A percentile compares a stretch with the other conserved stretches of the same genome.
phyloP scores from a whole-genome alignment of 2,888 invertebrate genomes.

The Drosophila engyochracea region DNA sequence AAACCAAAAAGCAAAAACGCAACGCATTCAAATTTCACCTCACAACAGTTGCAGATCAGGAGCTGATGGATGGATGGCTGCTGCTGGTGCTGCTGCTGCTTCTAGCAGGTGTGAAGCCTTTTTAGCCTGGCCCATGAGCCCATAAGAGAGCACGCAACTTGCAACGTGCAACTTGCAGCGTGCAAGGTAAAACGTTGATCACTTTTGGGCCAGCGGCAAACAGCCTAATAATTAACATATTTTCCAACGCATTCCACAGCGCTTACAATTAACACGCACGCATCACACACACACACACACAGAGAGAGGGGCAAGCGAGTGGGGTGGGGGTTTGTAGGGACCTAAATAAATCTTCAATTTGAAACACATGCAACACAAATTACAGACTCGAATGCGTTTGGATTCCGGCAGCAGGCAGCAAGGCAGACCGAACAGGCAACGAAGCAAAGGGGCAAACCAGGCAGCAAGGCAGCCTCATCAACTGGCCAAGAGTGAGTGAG shows the following conservation, averaged over 20 bases:
- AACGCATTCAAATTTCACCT: slow-evolving; percentile 66
- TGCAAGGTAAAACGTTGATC: slow-evolving; percentile 16
- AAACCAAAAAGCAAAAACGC: slow-evolving; percentile 24
- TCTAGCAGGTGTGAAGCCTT: slow-evolving; percentile 46
- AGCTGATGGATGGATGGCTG: slow-evolving; percentile 38
- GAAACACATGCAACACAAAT: slow-evolving; percentile 82
- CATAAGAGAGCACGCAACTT: slow-evolving; percentile 17
- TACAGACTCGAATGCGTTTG: slow-evolving; percentile 71
- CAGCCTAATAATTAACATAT: slow-evolving; percentile 80
- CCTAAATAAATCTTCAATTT: slow-evolving; percentile 80
- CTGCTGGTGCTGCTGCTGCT: slow-evolving; percentile 11
- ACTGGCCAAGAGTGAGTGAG: slow-evolving; percentile 48
- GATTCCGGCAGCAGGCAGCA: slow-evolving; percentile 57
- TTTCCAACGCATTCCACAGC: slow-evolving; percentile 81
- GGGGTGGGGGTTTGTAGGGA: slow-evolving; percentile 1
- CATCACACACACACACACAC: slow-evolving; percentile 24
- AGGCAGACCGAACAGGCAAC: slow-evolving; percentile 14
- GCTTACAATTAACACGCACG: slow-evolving; percentile 82
- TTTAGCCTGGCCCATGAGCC: slow-evolving; percentile 18
- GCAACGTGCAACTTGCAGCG: slow-evolving; percentile 25
- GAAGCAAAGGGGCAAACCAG: slow-evolving; percentile 10
- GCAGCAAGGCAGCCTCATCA: slow-evolving; percentile 64
- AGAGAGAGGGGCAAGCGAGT: not conserved
- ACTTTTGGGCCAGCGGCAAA: slow-evolving; percentile 55
- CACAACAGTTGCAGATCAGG: slow-evolving; percentile 48